A percentile compares a stretch with the other conserved stretches of the same genome.
Evolutionary conservation across 2,797 vertebrate genomes (phyloP).

Genomic region (Mycteria americana): DNA sequence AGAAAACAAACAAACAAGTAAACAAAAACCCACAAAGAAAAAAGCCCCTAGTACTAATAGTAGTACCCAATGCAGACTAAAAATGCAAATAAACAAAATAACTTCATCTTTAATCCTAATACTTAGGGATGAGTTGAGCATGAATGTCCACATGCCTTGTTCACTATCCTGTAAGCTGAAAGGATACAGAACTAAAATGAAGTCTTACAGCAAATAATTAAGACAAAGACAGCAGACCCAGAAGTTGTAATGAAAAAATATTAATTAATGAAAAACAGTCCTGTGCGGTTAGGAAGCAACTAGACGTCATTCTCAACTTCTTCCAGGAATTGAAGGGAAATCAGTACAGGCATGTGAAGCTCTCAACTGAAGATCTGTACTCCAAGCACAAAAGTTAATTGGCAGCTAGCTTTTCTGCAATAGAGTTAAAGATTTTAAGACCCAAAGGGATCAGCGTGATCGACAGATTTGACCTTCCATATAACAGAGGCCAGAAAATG

Average conservation of each 20-base stretch:
- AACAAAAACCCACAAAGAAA: not conserved
- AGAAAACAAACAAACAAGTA: not conserved
- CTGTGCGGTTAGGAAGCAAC: rapidly evolving
- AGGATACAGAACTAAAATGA: not conserved
- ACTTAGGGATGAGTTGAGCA: not conserved
- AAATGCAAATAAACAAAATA: not conserved
- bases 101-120: not conserved
- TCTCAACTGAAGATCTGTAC: not conserved
- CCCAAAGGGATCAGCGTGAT: not conserved
- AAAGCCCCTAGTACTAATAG: rapidly evolving
- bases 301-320: not conserved
- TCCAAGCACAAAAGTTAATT: not conserved
- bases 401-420: not conserved
- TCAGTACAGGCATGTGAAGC: not conserved
- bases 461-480: not conserved
- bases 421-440: not conserved
- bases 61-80: not conserved
- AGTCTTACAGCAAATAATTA: not conserved
- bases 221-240: not conserved
- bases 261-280: not conserved
- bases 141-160: not conserved
- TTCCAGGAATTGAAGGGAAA: not conserved
- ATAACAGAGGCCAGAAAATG: not conserved
- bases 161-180: not conserved
- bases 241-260: not conserved